Evolutionary conservation across 2,113 vertebrate genomes (phyloP), one percentile per base, ranked within the genome.

Genomic region (Catagonus wagneri): DNA sequence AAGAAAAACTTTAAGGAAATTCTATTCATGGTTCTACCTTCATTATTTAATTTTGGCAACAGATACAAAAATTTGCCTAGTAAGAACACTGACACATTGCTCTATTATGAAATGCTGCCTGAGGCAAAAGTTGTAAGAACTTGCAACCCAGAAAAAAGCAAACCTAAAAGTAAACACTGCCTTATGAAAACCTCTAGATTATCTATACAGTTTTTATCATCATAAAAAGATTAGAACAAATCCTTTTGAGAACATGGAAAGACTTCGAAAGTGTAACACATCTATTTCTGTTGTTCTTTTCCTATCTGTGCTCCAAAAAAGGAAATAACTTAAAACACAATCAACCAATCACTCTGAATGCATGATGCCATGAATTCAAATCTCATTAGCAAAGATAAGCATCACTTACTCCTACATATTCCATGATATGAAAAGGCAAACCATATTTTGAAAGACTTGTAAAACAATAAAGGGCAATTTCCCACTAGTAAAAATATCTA

Each of bases 381-480:
- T 85, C 36, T 92, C 7, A 72, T 79, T 44, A 81, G 36, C 69
- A 72, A 90, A 83, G 20, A 17, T 84, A 65, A 93, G n/a, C 79
- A 83, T 39, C 71, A 88, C 83, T 52, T 76, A 56, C 61, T 25
- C 61, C 17, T 50, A 65, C 39, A 34, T 52, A 61, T 10, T 61
- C 66, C 79, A 60, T 58, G 27, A 58, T 16, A 87, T 79, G 29
- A 93, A 93, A 95, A 83, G 39, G 86, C 39, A 93, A 78, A 52
- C 10, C 17, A 58, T 90, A 84, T 69, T 85, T 44, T 88, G 52
- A 84, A 93, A 88, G n/a, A 61, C 16, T 27, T 75, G 2, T 66
- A 36, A 74, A 96, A 74, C 56, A 84, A 7, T 14, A 60, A 68
- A 68, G n/a, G 69, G 34, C 12, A 90, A n/a, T 29, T 29, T 85